Percentiles rank a stretch among this genome's conserved stretches.
phyloP scores from a whole-genome alignment of 2,888 invertebrate species.

The Pheosia tremula region DNA sequence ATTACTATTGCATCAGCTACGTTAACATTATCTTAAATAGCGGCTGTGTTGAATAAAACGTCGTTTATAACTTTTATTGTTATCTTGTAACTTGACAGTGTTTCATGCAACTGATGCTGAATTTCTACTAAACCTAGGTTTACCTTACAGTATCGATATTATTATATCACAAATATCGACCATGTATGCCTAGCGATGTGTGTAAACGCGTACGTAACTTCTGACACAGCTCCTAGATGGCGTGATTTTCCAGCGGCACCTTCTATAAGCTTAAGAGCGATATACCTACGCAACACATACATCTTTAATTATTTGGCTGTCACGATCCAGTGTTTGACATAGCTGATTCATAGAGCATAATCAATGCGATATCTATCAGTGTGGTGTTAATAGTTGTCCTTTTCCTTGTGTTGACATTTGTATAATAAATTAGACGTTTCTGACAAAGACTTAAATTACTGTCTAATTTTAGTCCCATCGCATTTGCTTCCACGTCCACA shows the following conservation, averaged over 20 bases:
- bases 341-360: conserved; percentile 10
- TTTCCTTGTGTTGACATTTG: neutral
- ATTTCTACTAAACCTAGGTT: too few species aligned
- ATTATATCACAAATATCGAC: neutral
- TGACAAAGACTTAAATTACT: too few species aligned
- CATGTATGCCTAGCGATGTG: neutral
- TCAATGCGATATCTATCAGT: conserved; percentile 5
- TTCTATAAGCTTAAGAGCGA: conserved; percentile 7
- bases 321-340: conserved; percentile 14
- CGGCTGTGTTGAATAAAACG: neutral
- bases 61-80: too few species aligned
- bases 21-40: conserved; percentile 7
- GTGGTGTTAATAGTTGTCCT: neutral
- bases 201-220: conserved; percentile 23
- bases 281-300: conserved; percentile 3
- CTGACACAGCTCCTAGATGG: conserved; percentile 23
- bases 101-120: too few species aligned
- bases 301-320: conserved; percentile 19
- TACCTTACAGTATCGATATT: neutral
- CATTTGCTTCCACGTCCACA: neutral
- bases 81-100: too few species aligned
- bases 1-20: conserved; percentile 11
- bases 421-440: too few species aligned
- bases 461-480: neutral
- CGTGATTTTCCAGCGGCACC: conserved; percentile 29